These are phyloP conservation scores for Capitulum mitella DNA, from an alignment of 2,888 invertebrate genomes.

Conservation along the genomic window DNA sequence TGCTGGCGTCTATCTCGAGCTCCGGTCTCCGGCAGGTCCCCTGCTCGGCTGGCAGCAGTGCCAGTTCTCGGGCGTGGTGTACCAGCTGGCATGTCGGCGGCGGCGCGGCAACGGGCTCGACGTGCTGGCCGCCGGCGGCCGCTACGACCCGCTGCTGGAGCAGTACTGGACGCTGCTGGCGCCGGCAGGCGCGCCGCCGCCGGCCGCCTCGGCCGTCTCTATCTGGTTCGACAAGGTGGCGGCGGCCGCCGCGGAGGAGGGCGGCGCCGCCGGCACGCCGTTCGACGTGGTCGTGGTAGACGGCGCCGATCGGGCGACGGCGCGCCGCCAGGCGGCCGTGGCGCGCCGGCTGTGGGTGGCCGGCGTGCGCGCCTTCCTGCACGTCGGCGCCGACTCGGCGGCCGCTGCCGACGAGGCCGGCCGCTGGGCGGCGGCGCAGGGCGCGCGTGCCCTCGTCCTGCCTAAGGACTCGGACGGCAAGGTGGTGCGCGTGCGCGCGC, in stretches of 20 bases:
- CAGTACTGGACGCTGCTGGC: constrained; percentile 5
- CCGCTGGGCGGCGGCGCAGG: constrained; percentile 12
- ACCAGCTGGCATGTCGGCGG: constrained; percentile 53
- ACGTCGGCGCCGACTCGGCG: not conserved
- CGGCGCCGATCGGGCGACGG: not conserved
- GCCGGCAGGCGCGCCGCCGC: not conserved
- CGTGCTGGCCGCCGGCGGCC: constrained; percentile 78
- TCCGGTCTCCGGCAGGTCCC: constrained; percentile 43
- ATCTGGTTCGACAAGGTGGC: not conserved
- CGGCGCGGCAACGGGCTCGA: constrained; percentile 52
- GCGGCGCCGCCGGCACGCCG: not conserved
- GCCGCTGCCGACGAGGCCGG: not conserved
- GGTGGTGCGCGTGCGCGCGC: constrained; percentile 13
- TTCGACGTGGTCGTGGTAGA: constrained; percentile 21
- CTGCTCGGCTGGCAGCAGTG: constrained; percentile 55
- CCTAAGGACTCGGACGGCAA: not conserved
- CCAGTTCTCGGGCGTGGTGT: constrained; percentile 60
- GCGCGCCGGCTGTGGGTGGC: constrained; percentile 15
- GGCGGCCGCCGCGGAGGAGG: not conserved
- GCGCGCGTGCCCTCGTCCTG: constrained; percentile 6
- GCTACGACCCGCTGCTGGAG: constrained; percentile 72
- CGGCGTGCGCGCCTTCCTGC: constrained; percentile 12
- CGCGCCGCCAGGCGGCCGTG: not conserved
- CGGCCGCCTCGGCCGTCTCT: constrained; percentile 16
- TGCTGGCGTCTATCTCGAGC: no score